Base-by-base conservation (phyloP, 2,888 invertebrate species). In the Hirtodrosophila cameraria region DNA sequence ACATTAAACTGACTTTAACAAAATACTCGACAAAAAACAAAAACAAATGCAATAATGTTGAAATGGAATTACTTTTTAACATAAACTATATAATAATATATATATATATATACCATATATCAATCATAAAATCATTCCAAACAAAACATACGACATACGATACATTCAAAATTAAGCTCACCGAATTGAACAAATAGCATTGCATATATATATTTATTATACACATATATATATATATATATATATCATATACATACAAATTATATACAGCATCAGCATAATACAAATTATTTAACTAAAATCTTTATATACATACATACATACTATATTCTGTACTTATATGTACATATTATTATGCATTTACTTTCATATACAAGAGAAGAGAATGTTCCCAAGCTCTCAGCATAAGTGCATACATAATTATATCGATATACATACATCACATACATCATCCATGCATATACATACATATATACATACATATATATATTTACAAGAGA, bases 61-160 rank as follows among this genome's bases (percentile, higher is more conserved):
- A 81, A 81, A 77, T 77, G 48, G 35, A 70, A 81, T 77, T 74
- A 77, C 81, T 78, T 74, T 77, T 70, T 81, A 77, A 65, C 65
- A 61, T 80, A 64, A 60, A 68, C 58, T 70, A 78, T 38, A 46
- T 33, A 35, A 42, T 54, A 20, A 49, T 31, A 43, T 20, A 43
- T 42, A 38, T 43, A 42, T 25, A 16, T 35, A 31, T 28, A 60
- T 42, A 68, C 57, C 27, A 52, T 28, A 43, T 49, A 54, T 50
- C 55, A 68, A 61, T 78, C 72, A 67, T 68, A 61, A 73, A 52
- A 53, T 39, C 13, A 58, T 41, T 16, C 9, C 35, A 46, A 13
- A 28, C 31, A 39, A 33, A 15, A 20, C 27, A 53, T 12, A 39
- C 18, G 9, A 50, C 35, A 18, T 18, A 18, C 1, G 18, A 60